These are phyloP conservation scores for Euplagia quadripunctaria DNA, from an alignment of 2,888 invertebrate genomes.

Conservation along the genomic window DNA sequence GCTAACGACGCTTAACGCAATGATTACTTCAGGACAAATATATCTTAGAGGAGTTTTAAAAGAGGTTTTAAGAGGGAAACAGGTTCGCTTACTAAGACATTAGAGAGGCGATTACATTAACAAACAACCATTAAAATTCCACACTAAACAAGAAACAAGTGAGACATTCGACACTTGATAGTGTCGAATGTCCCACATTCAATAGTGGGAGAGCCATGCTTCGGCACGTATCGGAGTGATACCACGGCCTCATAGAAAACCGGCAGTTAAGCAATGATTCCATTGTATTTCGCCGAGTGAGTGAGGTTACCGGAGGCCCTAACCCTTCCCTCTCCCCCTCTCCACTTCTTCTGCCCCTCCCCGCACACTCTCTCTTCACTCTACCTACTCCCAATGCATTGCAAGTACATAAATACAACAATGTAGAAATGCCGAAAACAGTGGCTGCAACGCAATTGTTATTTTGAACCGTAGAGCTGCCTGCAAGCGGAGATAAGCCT, in stretches of 20 bases:
- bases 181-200: too few relatives aligned
- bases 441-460: background rate
- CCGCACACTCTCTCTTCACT: too few relatives aligned
- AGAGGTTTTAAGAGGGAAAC: constrained; percentile 1
- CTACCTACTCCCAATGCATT: too few relatives aligned
- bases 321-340: too few relatives aligned
- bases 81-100: constrained; percentile 21
- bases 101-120: constrained; percentile 7
- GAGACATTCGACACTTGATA: too few relatives aligned
- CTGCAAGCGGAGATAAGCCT: background rate
- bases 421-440: background rate
- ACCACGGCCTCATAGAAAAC: too few relatives aligned
- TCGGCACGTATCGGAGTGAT: too few relatives aligned
- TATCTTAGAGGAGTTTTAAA: constrained; percentile 3
- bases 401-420: background rate
- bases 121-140: constrained; percentile 61
- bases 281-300: too few relatives aligned
- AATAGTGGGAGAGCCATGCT: too few relatives aligned
- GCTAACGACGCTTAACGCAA: constrained; percentile 5
- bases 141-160: constrained; percentile 10
- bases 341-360: too few relatives aligned
- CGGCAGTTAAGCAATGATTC: too few relatives aligned
- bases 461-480: background rate
- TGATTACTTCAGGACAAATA: constrained; percentile 1
- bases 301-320: too few relatives aligned